Conservation (phyloP, 2,113 vertebrate genomes). For the Limnothrissa miodon region DNA sequence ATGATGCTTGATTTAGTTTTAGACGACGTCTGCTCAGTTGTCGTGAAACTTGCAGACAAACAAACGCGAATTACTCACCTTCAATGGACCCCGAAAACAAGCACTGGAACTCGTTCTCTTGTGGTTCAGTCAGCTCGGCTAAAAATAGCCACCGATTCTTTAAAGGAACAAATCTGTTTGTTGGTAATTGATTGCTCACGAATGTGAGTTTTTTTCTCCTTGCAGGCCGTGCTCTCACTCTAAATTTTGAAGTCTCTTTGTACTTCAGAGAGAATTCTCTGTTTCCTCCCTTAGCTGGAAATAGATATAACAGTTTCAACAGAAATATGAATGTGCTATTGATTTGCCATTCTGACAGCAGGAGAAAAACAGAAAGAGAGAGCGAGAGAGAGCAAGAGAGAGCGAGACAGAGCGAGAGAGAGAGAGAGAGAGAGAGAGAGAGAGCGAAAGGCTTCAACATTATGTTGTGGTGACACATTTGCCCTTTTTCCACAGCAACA, state of each 20-base stretch:
- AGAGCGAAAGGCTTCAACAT: background rate
- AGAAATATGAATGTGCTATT: conserved; percentile 1
- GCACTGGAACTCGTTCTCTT: conserved; percentile 24
- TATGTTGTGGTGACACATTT: background rate
- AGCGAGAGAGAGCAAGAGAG: background rate
- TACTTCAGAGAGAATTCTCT: conserved; percentile 3
- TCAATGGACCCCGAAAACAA: conserved; percentile 37
- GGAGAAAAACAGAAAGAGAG: background rate
- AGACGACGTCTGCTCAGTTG: background rate
- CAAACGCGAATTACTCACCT: conserved; percentile 38
- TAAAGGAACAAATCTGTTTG: conserved; percentile 37
- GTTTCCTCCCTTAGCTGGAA: conserved; percentile 5
- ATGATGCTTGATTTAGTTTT: conserved; percentile 24
- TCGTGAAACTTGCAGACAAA: conserved; percentile 29
- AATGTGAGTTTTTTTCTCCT: conserved; percentile 18
- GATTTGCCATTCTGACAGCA: conserved; percentile 6
- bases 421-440: too few relatives aligned
- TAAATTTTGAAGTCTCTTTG: conserved; percentile 18
- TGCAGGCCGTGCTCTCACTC: background rate
- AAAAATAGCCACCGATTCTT: conserved; percentile 35
- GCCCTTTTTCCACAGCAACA: background rate
- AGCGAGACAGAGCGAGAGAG: too few relatives aligned
- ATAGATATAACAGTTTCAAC: conserved; percentile 9
- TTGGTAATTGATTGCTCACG: conserved; percentile 41
- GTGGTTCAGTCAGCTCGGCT: conserved; percentile 31